phyloP scores from a whole-genome alignment of 2,888 invertebrate genomes.

The Vesta saturnalis region DNA sequence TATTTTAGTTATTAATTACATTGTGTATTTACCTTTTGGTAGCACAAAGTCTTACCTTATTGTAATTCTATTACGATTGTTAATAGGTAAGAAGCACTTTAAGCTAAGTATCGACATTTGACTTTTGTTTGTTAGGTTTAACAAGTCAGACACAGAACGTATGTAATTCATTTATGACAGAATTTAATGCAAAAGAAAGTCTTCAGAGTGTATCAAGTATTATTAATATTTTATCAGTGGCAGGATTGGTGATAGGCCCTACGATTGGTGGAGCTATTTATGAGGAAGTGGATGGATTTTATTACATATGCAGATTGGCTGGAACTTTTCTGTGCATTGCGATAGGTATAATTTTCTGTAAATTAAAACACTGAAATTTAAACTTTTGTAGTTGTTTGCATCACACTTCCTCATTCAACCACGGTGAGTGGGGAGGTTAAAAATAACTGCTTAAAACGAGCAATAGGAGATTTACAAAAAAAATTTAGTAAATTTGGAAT shows the following conservation, averaged over 20 bases:
- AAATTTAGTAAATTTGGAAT: slow-evolving; percentile 10
- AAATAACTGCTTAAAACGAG: background rate
- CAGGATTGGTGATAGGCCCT: slow-evolving; percentile 77
- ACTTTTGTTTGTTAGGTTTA: slow-evolving; percentile 63
- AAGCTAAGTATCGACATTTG: too few relatives aligned
- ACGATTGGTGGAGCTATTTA: slow-evolving; percentile 73
- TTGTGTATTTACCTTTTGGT: slow-evolving; percentile 64
- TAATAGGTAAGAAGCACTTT: slow-evolving; percentile 70
- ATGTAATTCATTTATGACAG: slow-evolving; percentile 72
- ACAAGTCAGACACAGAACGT: slow-evolving; percentile 78
- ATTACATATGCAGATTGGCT: slow-evolving; percentile 55
- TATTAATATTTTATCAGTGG: slow-evolving; percentile 72
- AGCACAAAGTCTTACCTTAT: slow-evolving; percentile 62
- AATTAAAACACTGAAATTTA: background rate
- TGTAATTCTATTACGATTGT: slow-evolving; percentile 63
- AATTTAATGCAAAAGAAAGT: slow-evolving; percentile 65
- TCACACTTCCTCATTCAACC: slow-evolving; percentile 16
- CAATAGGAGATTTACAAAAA: slow-evolving; percentile 1
- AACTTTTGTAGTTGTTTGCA: slow-evolving; percentile 16
- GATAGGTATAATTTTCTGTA: background rate
- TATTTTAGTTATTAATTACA: slow-evolving; percentile 63
- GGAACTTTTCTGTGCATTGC: background rate
- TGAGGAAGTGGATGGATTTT: slow-evolving; percentile 67
- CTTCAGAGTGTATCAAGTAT: slow-evolving; percentile 71
- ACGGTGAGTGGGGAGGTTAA: background rate